Percentiles rank a stretch among this genome's conserved stretches.
Evolutionary conservation across 1,140 invertebrate species (phyloP).

Genomic region (Drosophila gunungcola): DNA sequence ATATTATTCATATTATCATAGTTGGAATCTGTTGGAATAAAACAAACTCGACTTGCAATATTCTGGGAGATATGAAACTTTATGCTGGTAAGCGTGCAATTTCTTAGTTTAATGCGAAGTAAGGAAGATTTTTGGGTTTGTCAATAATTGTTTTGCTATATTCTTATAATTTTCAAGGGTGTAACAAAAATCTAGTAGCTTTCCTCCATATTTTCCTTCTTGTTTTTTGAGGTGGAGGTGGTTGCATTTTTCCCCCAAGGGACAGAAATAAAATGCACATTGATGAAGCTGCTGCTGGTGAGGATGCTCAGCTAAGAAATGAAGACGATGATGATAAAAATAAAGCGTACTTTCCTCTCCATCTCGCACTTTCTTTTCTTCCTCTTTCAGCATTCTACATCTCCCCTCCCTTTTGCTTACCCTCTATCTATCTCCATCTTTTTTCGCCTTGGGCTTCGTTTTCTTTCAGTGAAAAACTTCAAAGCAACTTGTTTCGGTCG

Average conservation of each 20-base stretch:
- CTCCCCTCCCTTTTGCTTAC: slow-evolving; percentile 1
- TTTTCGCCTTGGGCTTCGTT: slow-evolving; percentile 24
- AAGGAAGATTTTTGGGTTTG: no score
- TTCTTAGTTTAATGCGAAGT: no score
- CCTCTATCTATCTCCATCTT: slow-evolving; percentile 3
- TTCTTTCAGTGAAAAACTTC: slow-evolving; percentile 65
- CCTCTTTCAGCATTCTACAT: neutral
- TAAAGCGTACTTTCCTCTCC: slow-evolving; percentile 27
- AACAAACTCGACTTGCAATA: no score
- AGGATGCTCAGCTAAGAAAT: slow-evolving; percentile 21
- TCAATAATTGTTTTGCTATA: no score
- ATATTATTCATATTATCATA: no score
- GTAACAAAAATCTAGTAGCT: neutral
- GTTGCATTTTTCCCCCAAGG: slow-evolving; percentile 17
- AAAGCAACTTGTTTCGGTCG: slow-evolving; percentile 60
- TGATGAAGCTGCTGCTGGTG: slow-evolving; percentile 44
- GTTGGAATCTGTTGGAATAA: no score
- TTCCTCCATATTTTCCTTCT: slow-evolving; percentile 6
- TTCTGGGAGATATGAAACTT: no score
- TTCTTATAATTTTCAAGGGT: slow-evolving; percentile 3
- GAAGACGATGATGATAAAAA: slow-evolving; percentile 39
- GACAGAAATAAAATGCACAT: slow-evolving; percentile 63
- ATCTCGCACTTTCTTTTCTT: slow-evolving; percentile 8
- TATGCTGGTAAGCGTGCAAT: no score
- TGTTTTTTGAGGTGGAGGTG: neutral